These are phyloP conservation scores for Saturnia japonica DNA, from an alignment of 2,888 invertebrate genomes.

Conservation along the genomic window DNA sequence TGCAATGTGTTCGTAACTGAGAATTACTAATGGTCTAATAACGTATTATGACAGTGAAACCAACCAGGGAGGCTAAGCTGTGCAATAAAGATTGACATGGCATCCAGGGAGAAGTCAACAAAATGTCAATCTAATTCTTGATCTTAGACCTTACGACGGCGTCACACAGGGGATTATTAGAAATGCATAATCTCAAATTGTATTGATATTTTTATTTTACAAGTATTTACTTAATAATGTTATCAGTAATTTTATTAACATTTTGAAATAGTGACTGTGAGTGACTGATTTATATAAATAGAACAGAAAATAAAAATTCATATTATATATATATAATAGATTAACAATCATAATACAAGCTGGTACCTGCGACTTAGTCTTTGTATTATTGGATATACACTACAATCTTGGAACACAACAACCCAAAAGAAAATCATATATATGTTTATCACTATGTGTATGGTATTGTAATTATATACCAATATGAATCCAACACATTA, in stretches of 20 bases:
- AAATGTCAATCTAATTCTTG: slow-evolving; percentile 71
- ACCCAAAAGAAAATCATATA: too few relatives aligned
- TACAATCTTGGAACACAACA: too few relatives aligned
- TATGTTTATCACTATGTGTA: too few relatives aligned
- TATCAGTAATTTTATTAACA: neutral
- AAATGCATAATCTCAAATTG: neutral
- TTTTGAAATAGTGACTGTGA: too few relatives aligned
- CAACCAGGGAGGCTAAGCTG: slow-evolving; percentile 29
- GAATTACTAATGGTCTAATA: neutral
- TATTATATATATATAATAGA: too few relatives aligned
- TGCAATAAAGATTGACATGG: slow-evolving; percentile 74
- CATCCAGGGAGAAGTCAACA: slow-evolving; percentile 54
- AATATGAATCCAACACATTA: too few relatives aligned
- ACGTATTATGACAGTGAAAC: slow-evolving; percentile 42
- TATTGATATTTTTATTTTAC: neutral
- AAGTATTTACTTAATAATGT: neutral
- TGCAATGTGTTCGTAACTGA: neutral
- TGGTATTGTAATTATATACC: too few relatives aligned
- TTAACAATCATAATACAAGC: too few relatives aligned
- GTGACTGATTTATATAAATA: neutral
- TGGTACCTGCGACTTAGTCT: too few relatives aligned
- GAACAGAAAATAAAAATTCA: neutral
- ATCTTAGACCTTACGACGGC: slow-evolving; percentile 61
- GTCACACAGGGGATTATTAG: slow-evolving; percentile 38
- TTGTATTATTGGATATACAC: too few relatives aligned